Evolutionary conservation across 2,113 vertebrate species (phyloP).

Genomic region (Suricata suricatta): DNA sequence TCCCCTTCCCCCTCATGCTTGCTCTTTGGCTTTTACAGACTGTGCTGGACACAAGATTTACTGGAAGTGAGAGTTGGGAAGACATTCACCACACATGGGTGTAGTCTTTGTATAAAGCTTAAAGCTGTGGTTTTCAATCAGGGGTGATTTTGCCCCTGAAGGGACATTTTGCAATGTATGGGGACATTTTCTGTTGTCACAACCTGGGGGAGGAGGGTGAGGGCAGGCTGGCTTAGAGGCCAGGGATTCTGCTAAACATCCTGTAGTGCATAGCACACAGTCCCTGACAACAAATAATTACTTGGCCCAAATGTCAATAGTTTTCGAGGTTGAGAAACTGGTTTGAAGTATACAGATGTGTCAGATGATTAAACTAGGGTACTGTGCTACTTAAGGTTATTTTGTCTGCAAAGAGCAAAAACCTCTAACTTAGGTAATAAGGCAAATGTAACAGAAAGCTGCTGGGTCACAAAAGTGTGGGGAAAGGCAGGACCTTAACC

Average conservation of each 20-base stretch:
- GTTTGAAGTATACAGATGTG: conserved; percentile 13
- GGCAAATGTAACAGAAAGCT: conserved; percentile 3
- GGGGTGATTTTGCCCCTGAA: background rate
- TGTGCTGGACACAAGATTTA: background rate
- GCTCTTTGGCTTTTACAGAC: background rate
- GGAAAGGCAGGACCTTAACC: background rate
- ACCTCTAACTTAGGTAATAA: background rate
- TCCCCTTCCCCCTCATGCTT: background rate
- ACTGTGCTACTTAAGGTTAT: background rate
- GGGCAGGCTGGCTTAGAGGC: background rate
- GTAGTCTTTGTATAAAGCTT: background rate
- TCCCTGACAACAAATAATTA: background rate
- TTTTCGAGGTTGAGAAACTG: conserved; percentile 3
- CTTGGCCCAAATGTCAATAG: background rate
- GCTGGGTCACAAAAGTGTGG: background rate
- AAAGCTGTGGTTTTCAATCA: background rate
- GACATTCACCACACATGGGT: background rate
- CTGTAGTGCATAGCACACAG: background rate
- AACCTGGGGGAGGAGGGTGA: too few species aligned
- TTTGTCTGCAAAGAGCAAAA: conserved; percentile 21
- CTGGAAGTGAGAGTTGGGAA: background rate
- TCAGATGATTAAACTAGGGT: background rate
- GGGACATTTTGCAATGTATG: background rate
- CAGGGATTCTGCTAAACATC: background rate
- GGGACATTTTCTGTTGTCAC: background rate